phyloP scores from a whole-genome alignment of 1,140 invertebrate species.

The Calliphora vicina region DNA sequence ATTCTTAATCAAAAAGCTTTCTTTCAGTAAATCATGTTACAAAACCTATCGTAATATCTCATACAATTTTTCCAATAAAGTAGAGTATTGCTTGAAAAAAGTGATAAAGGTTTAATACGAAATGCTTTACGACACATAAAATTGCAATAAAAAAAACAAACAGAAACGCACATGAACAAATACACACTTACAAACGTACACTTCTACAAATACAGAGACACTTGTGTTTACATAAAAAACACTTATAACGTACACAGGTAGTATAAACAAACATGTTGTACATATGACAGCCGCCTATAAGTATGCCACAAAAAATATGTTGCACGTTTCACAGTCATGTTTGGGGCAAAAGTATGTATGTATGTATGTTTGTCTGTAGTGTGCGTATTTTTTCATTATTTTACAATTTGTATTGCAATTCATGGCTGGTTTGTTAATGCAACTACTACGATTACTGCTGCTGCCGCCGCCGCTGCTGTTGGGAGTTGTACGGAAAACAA shows the following conservation, averaged over 20 bases:
- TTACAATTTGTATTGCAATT: conserved; percentile 25
- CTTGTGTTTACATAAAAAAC: not conserved
- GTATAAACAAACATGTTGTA: conserved; percentile 24
- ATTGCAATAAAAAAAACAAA: not conserved
- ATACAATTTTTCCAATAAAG: not conserved
- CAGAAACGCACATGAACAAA: not conserved
- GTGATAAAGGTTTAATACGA: not conserved
- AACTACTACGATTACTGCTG: not conserved
- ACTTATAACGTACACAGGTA: conserved; percentile 22
- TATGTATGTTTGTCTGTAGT: not conserved
- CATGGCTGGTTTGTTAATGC: not conserved
- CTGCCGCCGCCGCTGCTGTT: not conserved
- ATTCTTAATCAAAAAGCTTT: too few species aligned
- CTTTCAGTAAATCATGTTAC: too few species aligned
- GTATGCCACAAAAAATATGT: conserved; percentile 30
- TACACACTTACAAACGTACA: not conserved
- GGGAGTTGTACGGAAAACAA: conserved; percentile 27
- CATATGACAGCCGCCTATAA: conserved; percentile 22
- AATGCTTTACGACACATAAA: not conserved
- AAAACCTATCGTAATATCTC: too few species aligned
- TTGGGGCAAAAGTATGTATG: not conserved
- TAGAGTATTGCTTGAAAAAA: not conserved
- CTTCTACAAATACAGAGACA: not conserved
- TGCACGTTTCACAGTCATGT: not conserved
- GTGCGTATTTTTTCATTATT: conserved; percentile 17